phyloP scores from a whole-genome alignment of 2,113 vertebrate species.

The Phrynocephalus versicolor region DNA sequence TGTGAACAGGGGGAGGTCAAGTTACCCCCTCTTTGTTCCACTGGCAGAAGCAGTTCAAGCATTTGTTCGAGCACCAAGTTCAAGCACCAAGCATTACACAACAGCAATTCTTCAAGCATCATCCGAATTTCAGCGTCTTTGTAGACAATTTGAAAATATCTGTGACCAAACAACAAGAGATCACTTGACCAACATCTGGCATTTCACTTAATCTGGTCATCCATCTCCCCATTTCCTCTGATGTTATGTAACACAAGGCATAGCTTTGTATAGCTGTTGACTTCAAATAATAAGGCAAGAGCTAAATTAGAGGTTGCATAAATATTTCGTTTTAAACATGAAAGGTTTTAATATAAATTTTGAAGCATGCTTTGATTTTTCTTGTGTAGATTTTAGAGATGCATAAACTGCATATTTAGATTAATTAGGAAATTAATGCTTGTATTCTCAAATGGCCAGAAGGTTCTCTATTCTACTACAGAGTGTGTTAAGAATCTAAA shows the following conservation, averaged over 20 bases:
- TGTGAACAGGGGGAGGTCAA: no score
- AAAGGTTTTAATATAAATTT: neutral
- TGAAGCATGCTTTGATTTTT: neutral
- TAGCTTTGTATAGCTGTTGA: neutral
- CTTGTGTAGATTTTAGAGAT: neutral
- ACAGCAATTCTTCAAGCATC: neutral
- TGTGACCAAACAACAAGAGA: neutral
- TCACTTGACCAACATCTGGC: neutral
- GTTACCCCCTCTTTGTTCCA: no score
- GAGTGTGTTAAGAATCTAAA: neutral
- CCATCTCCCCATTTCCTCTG: no score
- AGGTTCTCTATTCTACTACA: neutral
- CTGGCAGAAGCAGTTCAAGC: no score
- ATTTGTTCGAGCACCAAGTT: no score
- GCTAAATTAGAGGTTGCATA: neutral
- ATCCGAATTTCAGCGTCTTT: no score
- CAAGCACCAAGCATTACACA: neutral
- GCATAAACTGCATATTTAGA: neutral
- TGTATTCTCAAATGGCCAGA: neutral
- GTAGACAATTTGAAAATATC: neutral
- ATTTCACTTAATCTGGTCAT: neutral
- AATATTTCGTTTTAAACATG: neutral
- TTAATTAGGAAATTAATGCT: neutral
- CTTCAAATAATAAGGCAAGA: neutral
- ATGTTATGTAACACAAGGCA: neutral